A percentile compares a stretch with the other conserved stretches of the same genome.
These are phyloP conservation scores for Triops cancriformis DNA, from an alignment of 1,140 invertebrate species.

Conservation along the genomic window DNA sequence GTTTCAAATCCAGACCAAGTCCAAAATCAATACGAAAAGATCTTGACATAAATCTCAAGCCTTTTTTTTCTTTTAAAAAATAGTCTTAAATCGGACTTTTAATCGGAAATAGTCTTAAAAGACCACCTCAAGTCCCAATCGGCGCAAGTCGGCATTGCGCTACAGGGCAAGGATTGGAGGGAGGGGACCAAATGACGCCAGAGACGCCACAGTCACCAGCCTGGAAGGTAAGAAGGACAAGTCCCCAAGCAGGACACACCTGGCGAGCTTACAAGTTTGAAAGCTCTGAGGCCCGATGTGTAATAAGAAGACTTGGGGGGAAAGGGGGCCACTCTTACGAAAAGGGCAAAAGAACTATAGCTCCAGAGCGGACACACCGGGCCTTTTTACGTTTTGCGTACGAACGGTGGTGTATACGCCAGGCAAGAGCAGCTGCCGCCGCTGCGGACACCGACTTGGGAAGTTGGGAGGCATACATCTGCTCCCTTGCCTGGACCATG, in stretches of 20 bases:
- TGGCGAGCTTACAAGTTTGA: background rate
- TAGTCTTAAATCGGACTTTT: too few relatives aligned
- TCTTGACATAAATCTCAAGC: too few relatives aligned
- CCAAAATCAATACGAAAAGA: too few relatives aligned
- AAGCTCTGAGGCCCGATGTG: background rate
- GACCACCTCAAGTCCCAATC: too few relatives aligned
- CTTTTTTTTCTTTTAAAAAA: too few relatives aligned
- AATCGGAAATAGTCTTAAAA: too few relatives aligned
- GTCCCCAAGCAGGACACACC: background rate
- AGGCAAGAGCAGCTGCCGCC: slow-evolving; percentile 6
- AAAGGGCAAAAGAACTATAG: background rate
- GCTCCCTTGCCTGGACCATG: background rate
- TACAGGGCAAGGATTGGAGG: background rate
- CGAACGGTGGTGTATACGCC: background rate
- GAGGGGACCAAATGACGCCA: background rate
- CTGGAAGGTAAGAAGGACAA: background rate
- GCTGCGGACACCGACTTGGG: background rate
- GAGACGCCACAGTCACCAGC: background rate
- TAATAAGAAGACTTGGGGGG: background rate
- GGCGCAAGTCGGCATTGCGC: too few relatives aligned
- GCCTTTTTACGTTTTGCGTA: slow-evolving; percentile 13
- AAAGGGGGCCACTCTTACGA: background rate
- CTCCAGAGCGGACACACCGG: background rate
- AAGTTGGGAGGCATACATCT: slow-evolving; percentile 1
- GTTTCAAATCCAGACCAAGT: too few relatives aligned